These are phyloP conservation scores for Anarrhichthys ocellatus DNA, from an alignment of 2,113 vertebrate species.

Conservation along the genomic window DNA sequence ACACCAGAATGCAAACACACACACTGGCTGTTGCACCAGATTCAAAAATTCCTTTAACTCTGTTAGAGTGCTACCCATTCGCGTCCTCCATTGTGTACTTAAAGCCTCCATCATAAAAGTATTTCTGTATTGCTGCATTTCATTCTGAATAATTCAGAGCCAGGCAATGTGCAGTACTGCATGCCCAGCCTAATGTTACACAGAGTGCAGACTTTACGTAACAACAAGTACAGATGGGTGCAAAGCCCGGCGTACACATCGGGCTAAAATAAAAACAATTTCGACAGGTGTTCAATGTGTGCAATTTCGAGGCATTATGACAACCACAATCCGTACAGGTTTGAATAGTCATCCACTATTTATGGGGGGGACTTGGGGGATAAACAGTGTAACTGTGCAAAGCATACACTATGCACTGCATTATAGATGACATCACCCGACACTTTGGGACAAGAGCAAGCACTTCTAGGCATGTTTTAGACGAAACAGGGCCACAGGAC, in stretches of 20 bases:
- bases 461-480: conserved; percentile 35
- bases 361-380: not conserved
- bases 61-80: conserved; percentile 50
- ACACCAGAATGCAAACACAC: conserved; percentile 2
- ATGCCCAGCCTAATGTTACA: conserved; percentile 33
- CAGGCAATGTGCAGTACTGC: conserved; percentile 53
- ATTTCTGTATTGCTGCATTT: conserved; percentile 69
- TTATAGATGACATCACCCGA: conserved; percentile 7
- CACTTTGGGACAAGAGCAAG: conserved; percentile 3
- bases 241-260: not conserved
- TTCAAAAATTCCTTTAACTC: conserved; percentile 39
- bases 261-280: conserved; percentile 8
- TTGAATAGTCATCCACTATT: not conserved
- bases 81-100: conserved; percentile 59
- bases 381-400: conserved; percentile 11
- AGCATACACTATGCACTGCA: conserved; percentile 5
- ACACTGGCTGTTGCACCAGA: conserved; percentile 27
- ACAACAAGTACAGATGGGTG: conserved; percentile 45
- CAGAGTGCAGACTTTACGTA: conserved; percentile 64
- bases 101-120: conserved; percentile 65
- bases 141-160: conserved; percentile 77
- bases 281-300: conserved; percentile 9
- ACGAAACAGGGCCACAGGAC: conserved; percentile 66
- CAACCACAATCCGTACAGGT: not conserved
- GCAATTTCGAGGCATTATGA: not conserved